phyloP scores from a whole-genome alignment of 2,888 invertebrate species.

The Dascillus cervinus region DNA sequence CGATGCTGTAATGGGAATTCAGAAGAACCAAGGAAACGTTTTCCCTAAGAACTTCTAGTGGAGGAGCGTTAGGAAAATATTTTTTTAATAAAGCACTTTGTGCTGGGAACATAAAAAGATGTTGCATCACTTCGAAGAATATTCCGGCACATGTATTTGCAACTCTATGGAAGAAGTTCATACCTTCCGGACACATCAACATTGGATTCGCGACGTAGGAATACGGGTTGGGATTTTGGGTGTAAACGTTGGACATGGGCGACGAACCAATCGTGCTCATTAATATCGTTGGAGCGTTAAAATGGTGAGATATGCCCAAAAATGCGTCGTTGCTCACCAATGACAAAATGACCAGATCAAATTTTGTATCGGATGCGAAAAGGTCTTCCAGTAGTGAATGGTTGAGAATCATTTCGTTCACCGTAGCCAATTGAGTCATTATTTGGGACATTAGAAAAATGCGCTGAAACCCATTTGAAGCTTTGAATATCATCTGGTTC shows the following conservation, averaged over 20 bases:
- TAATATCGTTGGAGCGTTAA: constrained; percentile 24
- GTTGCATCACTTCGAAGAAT: constrained; percentile 8
- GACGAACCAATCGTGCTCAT: constrained; percentile 19
- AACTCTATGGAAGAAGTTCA: constrained; percentile 29
- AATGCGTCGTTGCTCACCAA: constrained; percentile 27
- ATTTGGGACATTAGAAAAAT: no score
- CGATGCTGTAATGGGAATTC: constrained; percentile 44
- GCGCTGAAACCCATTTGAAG: no score
- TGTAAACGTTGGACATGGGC: constrained; percentile 15
- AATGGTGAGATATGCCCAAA: constrained; percentile 24
- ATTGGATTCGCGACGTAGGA: constrained; percentile 28
- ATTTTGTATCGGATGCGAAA: constrained; percentile 18
- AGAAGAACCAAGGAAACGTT: constrained; percentile 26
- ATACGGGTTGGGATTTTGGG: constrained; percentile 25
- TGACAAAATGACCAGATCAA: constrained; percentile 25
- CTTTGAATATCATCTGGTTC: background rate
- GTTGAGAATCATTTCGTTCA: no score
- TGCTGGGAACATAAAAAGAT: constrained; percentile 9
- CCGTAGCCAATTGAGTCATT: no score
- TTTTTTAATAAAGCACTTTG: constrained; percentile 19
- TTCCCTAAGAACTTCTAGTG: constrained; percentile 20
- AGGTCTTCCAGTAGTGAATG: no score
- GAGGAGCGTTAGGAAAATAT: constrained; percentile 25
- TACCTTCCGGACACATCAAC: constrained; percentile 22
- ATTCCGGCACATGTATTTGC: constrained; percentile 21